phyloP scores from a whole-genome alignment of 2,797 vertebrate species.

The Melanotaenia pygmaea region DNA sequence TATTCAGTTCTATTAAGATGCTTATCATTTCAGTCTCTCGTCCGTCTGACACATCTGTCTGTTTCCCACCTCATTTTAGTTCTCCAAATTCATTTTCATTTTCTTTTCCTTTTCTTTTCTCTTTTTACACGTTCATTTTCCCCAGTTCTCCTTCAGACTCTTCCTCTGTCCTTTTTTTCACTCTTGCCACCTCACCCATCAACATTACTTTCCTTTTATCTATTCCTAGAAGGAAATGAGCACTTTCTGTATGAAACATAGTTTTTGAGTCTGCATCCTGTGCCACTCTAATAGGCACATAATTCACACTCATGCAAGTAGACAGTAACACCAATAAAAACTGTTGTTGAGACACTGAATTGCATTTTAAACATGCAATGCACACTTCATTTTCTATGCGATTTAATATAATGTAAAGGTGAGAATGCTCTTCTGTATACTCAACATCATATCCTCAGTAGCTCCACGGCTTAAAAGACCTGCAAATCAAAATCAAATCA shows the following conservation, averaged over 20 bases:
- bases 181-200: constrained; percentile 32
- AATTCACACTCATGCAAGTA: neutral
- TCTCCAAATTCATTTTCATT: constrained; percentile 17
- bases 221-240: neutral
- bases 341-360: neutral
- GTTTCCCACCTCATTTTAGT: constrained; percentile 13
- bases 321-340: neutral
- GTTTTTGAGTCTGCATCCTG: neutral
- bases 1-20: constrained; percentile 43
- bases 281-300: neutral
- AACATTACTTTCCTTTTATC: constrained; percentile 13
- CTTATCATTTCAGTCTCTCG: constrained; percentile 14
- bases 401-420: neutral
- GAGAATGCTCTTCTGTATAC: neutral
- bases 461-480: constrained; percentile 10
- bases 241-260: neutral
- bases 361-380: neutral
- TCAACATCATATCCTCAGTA: constrained; percentile 1
- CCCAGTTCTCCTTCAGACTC: neutral
- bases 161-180: neutral
- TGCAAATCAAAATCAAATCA: constrained; percentile 35
- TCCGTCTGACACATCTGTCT: constrained; percentile 2
- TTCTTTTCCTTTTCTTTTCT: constrained; percentile 1
- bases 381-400: neutral
- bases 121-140: neutral